Evolutionary conservation across 2,113 vertebrate genomes (phyloP), one percentile per base, ranked within the genome.

Genomic region (Canis aureus): DNA sequence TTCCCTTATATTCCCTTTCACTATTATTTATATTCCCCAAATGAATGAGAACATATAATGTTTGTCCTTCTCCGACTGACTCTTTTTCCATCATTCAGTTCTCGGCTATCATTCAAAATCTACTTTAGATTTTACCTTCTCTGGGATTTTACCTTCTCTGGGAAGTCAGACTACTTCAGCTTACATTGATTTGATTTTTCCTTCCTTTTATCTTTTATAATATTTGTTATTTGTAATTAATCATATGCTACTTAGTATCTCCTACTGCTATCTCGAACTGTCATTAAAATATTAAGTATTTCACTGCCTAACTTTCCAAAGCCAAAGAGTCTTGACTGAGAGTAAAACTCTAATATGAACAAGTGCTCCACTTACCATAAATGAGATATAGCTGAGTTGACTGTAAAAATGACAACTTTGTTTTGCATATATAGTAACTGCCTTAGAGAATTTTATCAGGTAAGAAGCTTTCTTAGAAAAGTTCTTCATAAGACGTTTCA

Each of bases 381-480:
- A 76, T 73, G 69, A 78, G 66, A 43, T 23, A 66, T 35, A 81
- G 89, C n/a, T n/a, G 12, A 88, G 55, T 57, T 71, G 43, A 88
- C n/a, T 32, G n/a, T 91, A 27, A 88, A 88, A 86, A 81, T 62
- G 38, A 67, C 64, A 67, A 69, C 73, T 93, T 76, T 60, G 60
- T 38, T 93, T 93, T 96, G 94, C 67, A 95, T 35, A 51, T 62
- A 25, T 57, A 81, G 38, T 74, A 95, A 91, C 13, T 35, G 29
- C n/a, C 67, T 78, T 76, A 55, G 43, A 82, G 38, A 82, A 79
- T 12, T 90, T 91, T 15, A 57, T 95, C 86, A 91, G 17, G 62
- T 64, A 96, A 89, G 67, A 93, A 86, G 67, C 22, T 96, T 92
- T 94, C 92, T 86, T 5, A 73, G 59, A 20, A 86, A 88, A 97